These are phyloP conservation scores for Leptinotarsa juncta DNA, from an alignment of 2,888 invertebrate species.

Conservation along the genomic window DNA sequence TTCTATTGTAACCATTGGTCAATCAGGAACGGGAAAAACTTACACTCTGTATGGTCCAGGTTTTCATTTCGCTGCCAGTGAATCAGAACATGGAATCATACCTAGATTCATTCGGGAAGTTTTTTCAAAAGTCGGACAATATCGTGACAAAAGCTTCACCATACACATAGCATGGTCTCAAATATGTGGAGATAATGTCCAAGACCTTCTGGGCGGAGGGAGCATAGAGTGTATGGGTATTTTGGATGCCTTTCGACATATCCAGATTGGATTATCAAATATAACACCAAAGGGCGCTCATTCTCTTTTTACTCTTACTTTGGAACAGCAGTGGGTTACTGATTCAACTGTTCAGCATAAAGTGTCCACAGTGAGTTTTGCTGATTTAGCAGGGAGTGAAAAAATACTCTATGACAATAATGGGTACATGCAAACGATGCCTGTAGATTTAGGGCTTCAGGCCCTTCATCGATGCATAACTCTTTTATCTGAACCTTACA, in stretches of 20 bases:
- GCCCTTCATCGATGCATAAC: slow-evolving; percentile 76
- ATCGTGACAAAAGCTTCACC: slow-evolving; percentile 74
- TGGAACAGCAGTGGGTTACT: slow-evolving; percentile 78
- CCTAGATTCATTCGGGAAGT: slow-evolving; percentile 79
- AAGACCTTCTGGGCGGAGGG: slow-evolving; percentile 68
- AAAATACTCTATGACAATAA: slow-evolving; percentile 64
- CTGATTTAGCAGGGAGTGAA: slow-evolving; percentile 70
- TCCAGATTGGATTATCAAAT: slow-evolving; percentile 75
- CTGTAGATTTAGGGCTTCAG: slow-evolving; percentile 74
- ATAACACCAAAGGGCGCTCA: slow-evolving; percentile 72
- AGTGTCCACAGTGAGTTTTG: slow-evolving; percentile 80
- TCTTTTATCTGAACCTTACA: slow-evolving; percentile 67
- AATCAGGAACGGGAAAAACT: slow-evolving; percentile 75
- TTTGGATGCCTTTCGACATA: slow-evolving; percentile 78
- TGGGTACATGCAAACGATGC: slow-evolving; percentile 67
- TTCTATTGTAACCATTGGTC: slow-evolving; percentile 78
- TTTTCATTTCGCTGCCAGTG: slow-evolving; percentile 71
- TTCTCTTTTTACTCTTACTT: slow-evolving; percentile 77
- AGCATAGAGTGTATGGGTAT: slow-evolving; percentile 72
- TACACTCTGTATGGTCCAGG: slow-evolving; percentile 80
- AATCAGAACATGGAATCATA: slow-evolving; percentile 78
- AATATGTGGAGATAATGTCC: slow-evolving; percentile 75
- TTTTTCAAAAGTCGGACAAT: slow-evolving; percentile 74
- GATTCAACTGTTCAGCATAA: slow-evolving; percentile 77
- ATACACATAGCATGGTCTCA: slow-evolving; percentile 81